phyloP scores from a whole-genome alignment of 2,113 vertebrate species.

The Electrona antarctica region DNA sequence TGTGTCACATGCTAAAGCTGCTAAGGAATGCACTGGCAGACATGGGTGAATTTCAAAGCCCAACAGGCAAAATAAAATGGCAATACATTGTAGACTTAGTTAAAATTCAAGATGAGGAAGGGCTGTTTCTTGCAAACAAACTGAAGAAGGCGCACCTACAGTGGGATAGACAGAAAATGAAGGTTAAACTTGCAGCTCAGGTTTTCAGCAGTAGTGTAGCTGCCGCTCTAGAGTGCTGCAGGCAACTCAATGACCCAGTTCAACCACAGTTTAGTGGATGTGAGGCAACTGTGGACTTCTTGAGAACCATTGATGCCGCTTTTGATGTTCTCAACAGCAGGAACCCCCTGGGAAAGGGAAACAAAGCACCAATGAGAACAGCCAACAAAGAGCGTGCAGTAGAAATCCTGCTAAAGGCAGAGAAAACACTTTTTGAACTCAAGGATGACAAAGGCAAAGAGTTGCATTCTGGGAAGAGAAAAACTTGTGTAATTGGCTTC shows the following conservation, averaged over 20 bases:
- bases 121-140: conserved; percentile 18
- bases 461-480: too few relatives aligned
- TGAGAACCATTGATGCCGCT: conserved; percentile 15
- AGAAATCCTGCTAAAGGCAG: too few relatives aligned
- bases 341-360: too few relatives aligned
- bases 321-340: too few relatives aligned
- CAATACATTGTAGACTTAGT: conserved; percentile 18
- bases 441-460: too few relatives aligned
- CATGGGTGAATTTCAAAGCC: not conserved
- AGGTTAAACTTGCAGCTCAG: conserved; percentile 22
- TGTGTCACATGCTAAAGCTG: conserved; percentile 18
- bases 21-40: conserved; percentile 9
- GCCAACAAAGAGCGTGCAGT: too few relatives aligned
- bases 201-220: conserved; percentile 24
- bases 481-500: too few relatives aligned
- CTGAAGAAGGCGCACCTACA: conserved; percentile 19
- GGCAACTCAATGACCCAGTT: conserved; percentile 1
- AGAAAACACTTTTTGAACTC: too few relatives aligned
- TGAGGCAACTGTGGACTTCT: conserved; percentile 2
- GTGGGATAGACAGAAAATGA: conserved; percentile 20
- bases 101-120: conserved; percentile 26
- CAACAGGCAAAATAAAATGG: conserved; percentile 14
- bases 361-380: too few relatives aligned
- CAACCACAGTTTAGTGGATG: conserved; percentile 10
- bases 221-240: conserved; percentile 20